Base-by-base conservation (phyloP, 1,140 invertebrate genomes). In the Nasonia giraulti region DNA sequence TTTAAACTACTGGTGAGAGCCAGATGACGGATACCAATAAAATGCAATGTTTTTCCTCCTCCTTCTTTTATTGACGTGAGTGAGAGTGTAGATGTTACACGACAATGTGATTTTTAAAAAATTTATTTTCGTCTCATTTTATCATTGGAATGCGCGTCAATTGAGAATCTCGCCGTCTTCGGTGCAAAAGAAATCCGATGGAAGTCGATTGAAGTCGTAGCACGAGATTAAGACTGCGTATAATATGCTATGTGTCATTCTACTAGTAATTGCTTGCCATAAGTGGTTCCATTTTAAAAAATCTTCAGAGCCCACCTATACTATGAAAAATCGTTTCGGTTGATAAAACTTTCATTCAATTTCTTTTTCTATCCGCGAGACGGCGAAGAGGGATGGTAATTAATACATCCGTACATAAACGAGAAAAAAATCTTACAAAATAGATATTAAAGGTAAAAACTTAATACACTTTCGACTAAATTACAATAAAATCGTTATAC, bases 61-160 rank as follows among this genome's bases (percentile, higher is more conserved):
- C 88, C 87, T 87, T 87, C 80, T 87, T 89, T 92, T 89, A 91
- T 90, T 91, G 90, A 91, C 90, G 89, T 91, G 89, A 90, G 88
- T 81, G 50, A 76, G 27, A 81, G 20, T 85, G 74, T 69, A 89
- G 88, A 90, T 90, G 87, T 91, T 91, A 91, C 88, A 90, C 88
- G 87, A 87, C 89, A 88, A 82, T 80, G 80, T 78, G 50, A 82
- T 82, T 83, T 86, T 79, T 66, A 79, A 74, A 85, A 82, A 86
- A 86, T 82, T 69, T 78, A 86, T 86, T 86, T 82, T 74, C 8
- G 68, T 84, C 66, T 84, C 55, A 79, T 85, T 85, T 85, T 85
- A 88, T 90, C 87, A 86, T 90, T 89, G 89, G 90, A 91, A 92
- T 91, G 89, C 88, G 87, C 87, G 87, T 89, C 89, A 89, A 78